Conservation (phyloP, 2,113 vertebrate species). For the Mustela nigripes region DNA sequence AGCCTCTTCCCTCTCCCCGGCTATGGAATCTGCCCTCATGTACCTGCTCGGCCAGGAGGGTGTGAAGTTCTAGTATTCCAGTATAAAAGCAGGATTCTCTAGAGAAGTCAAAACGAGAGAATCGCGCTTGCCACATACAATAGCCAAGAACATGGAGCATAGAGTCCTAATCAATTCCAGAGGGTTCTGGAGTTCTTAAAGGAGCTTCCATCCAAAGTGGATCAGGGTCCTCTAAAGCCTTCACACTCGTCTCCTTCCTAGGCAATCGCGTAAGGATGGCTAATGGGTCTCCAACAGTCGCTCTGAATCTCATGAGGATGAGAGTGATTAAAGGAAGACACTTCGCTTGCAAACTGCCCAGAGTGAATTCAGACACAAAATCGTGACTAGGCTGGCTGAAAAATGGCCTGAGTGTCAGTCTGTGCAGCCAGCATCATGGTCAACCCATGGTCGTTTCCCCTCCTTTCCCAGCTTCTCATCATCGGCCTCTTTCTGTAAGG, state of each 20-base stretch:
- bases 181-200: background rate
- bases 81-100: slow-evolving; percentile 34
- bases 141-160: background rate
- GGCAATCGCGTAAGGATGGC: background rate
- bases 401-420: background rate
- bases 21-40: background rate
- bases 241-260: background rate
- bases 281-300: background rate
- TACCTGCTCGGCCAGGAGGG: background rate
- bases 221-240: background rate
- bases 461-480: background rate
- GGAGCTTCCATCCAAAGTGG: background rate
- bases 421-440: background rate
- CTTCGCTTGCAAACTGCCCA: background rate
- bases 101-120: background rate
- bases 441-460: background rate
- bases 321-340: background rate
- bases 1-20: background rate
- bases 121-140: background rate
- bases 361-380: background rate
- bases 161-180: background rate
- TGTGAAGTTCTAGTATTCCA: background rate
- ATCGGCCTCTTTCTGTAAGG: background rate
- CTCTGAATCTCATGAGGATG: background rate
- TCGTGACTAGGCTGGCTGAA: background rate